These are phyloP conservation scores for Neelides folsomi DNA, from an alignment of 2,888 invertebrate species.

Conservation along the genomic window DNA sequence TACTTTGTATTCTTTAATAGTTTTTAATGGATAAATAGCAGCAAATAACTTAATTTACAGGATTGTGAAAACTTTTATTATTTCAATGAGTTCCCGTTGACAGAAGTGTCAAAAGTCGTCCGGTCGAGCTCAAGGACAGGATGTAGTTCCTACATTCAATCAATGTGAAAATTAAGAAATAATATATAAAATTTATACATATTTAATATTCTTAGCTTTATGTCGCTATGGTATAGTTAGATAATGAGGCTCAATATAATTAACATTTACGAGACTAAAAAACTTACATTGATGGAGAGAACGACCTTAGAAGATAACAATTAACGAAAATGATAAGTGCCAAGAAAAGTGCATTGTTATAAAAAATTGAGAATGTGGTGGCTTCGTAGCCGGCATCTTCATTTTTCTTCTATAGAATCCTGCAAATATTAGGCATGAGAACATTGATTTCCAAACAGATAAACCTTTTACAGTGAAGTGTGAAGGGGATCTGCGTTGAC, in stretches of 20 bases:
- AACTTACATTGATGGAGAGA: constrained; percentile 74
- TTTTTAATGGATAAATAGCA: too few relatives aligned
- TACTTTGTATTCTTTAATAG: too few relatives aligned
- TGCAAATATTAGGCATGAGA: constrained; percentile 38
- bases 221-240: neutral
- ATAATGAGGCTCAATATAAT: neutral
- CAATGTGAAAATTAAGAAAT: constrained; percentile 9
- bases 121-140: constrained; percentile 74
- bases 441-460: too few relatives aligned
- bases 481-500: too few relatives aligned
- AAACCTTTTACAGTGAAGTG: too few relatives aligned
- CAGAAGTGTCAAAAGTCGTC: constrained; percentile 80
- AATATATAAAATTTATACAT: neutral
- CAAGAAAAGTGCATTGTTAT: constrained; percentile 93
- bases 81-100: constrained; percentile 75
- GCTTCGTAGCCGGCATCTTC: constrained; percentile 99
- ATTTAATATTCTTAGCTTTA: too few relatives aligned
- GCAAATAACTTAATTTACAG: too few relatives aligned
- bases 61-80: too few relatives aligned
- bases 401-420: constrained; percentile 98
- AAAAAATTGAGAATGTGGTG: constrained; percentile 96
- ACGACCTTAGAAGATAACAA: constrained; percentile 80
- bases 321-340: constrained; percentile 83
- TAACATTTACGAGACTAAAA: neutral
- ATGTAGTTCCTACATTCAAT: constrained; percentile 65